Evolutionary conservation across 2,888 invertebrate genomes (phyloP).

Genomic region (Erpobdella octoculata): DNA sequence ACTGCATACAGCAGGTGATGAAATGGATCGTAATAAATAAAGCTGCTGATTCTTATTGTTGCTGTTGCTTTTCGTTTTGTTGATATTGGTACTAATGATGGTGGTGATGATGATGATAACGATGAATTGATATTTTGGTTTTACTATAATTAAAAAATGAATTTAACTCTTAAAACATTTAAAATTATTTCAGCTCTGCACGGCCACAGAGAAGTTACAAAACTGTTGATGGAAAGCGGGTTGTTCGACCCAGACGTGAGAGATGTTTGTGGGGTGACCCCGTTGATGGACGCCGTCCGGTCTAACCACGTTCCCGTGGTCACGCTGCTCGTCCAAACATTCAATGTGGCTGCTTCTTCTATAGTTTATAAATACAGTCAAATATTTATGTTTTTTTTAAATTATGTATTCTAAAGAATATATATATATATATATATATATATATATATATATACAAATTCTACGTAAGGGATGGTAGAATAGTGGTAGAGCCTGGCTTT

Average conservation of each 20-base stretch:
- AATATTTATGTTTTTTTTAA: too few relatives aligned
- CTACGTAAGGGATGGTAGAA: too few relatives aligned
- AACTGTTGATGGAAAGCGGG: not conserved
- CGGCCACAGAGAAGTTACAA: not conserved
- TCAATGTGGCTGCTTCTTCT: too few relatives aligned
- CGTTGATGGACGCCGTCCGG: slow-evolving; percentile 7
- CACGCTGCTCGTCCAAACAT: slow-evolving; percentile 6
- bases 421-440: too few relatives aligned
- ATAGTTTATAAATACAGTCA: too few relatives aligned
- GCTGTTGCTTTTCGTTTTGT: not conserved
- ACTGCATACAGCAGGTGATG: slow-evolving; percentile 14
- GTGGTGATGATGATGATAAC: too few relatives aligned
- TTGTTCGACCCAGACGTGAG: not conserved
- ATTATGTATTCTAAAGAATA: too few relatives aligned
- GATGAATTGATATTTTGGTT: not conserved
- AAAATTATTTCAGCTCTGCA: not conserved
- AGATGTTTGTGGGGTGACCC: slow-evolving; percentile 13
- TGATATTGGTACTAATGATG: too few relatives aligned
- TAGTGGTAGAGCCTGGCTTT: too few relatives aligned
- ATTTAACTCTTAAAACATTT: too few relatives aligned
- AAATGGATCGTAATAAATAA: not conserved
- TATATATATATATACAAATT: too few relatives aligned
- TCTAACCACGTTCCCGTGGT: not conserved
- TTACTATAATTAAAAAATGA: not conserved
- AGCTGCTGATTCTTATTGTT: not conserved